Evolutionary conservation across 2,797 vertebrate genomes (phyloP).

Genomic region (Xerus rutilus): DNA sequence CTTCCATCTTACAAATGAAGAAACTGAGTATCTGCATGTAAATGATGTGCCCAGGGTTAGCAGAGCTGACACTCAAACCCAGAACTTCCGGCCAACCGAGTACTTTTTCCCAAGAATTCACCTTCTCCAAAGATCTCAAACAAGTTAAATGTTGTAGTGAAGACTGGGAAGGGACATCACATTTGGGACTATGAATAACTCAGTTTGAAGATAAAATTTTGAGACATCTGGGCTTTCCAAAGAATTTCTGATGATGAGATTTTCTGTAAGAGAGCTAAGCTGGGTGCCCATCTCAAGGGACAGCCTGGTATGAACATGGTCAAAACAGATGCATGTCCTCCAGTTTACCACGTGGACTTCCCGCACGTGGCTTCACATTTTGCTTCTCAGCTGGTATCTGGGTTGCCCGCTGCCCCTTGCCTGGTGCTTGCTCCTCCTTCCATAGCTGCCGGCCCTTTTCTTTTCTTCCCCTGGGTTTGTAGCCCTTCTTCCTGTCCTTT

Average conservation of each 20-base stretch:
- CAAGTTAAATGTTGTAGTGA: neutral
- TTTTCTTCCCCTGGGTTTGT: neutral
- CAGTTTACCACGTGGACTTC: no score
- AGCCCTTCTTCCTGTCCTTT: neutral
- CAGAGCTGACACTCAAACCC: neutral
- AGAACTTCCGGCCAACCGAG: neutral
- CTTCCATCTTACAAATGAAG: neutral
- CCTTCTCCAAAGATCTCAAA: constrained; percentile 43
- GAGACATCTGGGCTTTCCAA: neutral
- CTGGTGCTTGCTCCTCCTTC: neutral
- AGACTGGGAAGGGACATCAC: neutral
- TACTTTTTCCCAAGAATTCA: neutral
- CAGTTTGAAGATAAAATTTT: neutral
- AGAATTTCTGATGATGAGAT: neutral
- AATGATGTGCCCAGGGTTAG: neutral
- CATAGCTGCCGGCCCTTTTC: neutral
- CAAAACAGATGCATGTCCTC: neutral
- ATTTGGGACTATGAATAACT: neutral
- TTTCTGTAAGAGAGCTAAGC: neutral
- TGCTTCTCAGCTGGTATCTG: neutral
- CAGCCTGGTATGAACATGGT: neutral
- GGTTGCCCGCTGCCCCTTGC: neutral
- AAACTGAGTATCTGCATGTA: neutral
- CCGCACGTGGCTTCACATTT: neutral
- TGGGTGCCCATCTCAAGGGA: neutral